Evolutionary conservation across 2,797 vertebrate genomes (phyloP), one percentile per base, ranked within the genome.

Genomic region (Lepilemur septentrionalis): DNA sequence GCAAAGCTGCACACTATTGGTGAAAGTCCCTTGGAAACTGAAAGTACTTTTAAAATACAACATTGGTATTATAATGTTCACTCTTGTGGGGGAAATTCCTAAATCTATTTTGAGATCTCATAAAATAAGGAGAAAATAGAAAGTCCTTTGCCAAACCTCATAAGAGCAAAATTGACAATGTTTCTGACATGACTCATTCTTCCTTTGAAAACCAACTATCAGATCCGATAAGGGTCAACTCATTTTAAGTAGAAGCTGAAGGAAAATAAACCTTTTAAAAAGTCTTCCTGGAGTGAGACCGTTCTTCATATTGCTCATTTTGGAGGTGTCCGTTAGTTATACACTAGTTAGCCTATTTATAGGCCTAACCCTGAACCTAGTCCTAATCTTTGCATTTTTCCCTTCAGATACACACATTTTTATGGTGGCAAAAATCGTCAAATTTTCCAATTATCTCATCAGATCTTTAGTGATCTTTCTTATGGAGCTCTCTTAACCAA

Each of bases 181-280:
- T 97, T 96, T 96, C 82, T 97, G 95, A 84, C 41, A 90, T 97
- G 97, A 97, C 63, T 97, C 97, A 97, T 93, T 96, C 59, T 97
- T 82, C 92, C 92, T 96, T 95, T 97, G 92, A 91, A 97, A 96
- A 61, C 46, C 48, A 73, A n/a, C 93, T 78, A 38, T 96, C 69
- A 89, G 73, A 79, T 94, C 57, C 83, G 69, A 82, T 94, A 92
- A 94, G 80, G 57, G 63, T 92, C 57, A 73, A 28, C 12, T 88
- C 52, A n/a, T 89, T 94, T 87, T 73, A 95, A 95, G 91, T 35
- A 94, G 63, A 91, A 92, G 65, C 55, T 75, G 72, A 73, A 32
- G 4, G n/a, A 93, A 95, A 85, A 80, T 23, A 57, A 35, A 89
- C 3, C 14, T 48, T 89, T 35, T 76, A 7, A 8, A 38, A 80